Evolutionary conservation across 2,888 invertebrate genomes (phyloP), one percentile per base, ranked within the genome.

Genomic region (Cheilosia vulpina): DNA sequence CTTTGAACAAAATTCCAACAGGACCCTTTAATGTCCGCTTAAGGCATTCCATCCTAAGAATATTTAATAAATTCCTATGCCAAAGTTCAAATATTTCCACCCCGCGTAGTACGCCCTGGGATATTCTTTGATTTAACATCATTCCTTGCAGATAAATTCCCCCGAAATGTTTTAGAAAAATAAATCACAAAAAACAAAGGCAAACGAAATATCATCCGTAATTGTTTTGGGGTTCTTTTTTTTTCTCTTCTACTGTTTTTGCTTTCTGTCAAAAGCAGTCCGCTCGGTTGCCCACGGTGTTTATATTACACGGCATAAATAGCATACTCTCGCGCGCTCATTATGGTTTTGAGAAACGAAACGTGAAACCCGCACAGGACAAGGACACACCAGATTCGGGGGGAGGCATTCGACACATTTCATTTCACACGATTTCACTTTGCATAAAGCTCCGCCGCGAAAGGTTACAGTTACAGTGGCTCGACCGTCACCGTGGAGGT

Each of bases 361-460:
- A 27, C 19, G 68, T 5, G 60, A 65, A 71, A 19, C n/a, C 24
- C 2, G n/a, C 4, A 60, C 13, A 38, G 38, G 13, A 13, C 38
- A 63, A 38, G 38, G 13, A 13, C 38, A 63, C 13, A 34, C 15
- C 31, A 24, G 13, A 24, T 27, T 27, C 7, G 27, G 0, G 27
- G 27, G 27, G 27, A 5, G 27, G 27, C 27, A 75, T 84, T 75
- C 84, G 65, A 55, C 80, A 75, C 80, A 80, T 80, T 84, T 80
- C 75, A 80, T 69, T 80, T 80, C 84, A 80, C 84, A 79, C 80
- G 84, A 84, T 80, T 84, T 84, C 84, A 76, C 69, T 84, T 84
- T 80, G 84, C 80, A 75, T 84, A 80, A 80, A 80, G 55, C 65
- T 38, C 13, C 65, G 52, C 69, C 57, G 69, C 79, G 75, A 58